These are phyloP conservation scores for Zaprionus vittiger DNA, from an alignment of 1,140 invertebrate genomes.

Conservation along the genomic window DNA sequence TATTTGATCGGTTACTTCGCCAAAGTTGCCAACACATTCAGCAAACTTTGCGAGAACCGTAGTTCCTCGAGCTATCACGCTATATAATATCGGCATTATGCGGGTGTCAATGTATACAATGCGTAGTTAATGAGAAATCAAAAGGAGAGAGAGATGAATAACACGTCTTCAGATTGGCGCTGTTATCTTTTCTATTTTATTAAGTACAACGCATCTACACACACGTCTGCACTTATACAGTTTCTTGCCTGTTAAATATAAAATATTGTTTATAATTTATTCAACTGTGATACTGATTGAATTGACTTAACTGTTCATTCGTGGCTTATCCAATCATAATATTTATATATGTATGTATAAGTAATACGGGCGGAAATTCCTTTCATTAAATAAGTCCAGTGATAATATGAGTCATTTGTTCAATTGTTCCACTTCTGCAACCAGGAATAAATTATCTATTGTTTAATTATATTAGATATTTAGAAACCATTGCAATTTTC, in stretches of 20 bases:
- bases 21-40: constrained; percentile 95
- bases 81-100: constrained; percentile 94
- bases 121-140: constrained; percentile 14
- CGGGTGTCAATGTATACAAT: constrained; percentile 23
- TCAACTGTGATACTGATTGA: neutral
- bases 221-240: neutral
- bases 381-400: neutral
- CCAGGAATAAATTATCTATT: neutral
- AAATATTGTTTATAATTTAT: neutral
- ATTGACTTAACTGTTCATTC: neutral
- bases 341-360: neutral
- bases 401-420: constrained; percentile 2
- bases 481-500: neutral
- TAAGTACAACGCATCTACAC: neutral
- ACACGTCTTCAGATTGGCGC: neutral
- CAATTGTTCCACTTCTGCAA: neutral
- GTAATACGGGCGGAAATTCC: neutral
- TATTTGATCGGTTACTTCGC: constrained; percentile 96
- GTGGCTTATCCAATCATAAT: neutral
- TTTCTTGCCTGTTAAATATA: neutral
- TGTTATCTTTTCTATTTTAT: neutral
- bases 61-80: constrained; percentile 94
- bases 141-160: neutral
- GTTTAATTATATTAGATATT: neutral
- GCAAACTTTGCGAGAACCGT: constrained; percentile 95